phyloP scores from a whole-genome alignment of 2,888 invertebrate genomes.

The Drosophila algonquin region DNA sequence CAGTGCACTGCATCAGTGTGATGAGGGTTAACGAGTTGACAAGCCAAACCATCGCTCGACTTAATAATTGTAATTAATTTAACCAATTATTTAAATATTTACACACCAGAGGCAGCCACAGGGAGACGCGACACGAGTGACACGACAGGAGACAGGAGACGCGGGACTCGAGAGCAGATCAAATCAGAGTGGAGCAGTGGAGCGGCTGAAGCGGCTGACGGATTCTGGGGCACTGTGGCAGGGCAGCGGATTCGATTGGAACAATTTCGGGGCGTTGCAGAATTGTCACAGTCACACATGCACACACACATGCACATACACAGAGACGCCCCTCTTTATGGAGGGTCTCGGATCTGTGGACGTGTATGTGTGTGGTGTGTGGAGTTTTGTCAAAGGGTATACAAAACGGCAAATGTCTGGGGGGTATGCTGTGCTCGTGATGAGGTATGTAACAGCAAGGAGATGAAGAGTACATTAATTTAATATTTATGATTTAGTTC shows the following conservation, averaged over 20 bases:
- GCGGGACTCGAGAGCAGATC: background rate
- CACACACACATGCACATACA: slow-evolving; percentile 12
- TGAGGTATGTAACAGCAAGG: too few relatives aligned
- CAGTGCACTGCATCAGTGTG: background rate
- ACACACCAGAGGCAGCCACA: slow-evolving; percentile 10
- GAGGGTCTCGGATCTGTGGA: slow-evolving; percentile 18
- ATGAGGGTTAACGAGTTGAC: slow-evolving; percentile 40
- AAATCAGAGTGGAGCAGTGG: slow-evolving; percentile 21
- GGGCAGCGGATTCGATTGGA: slow-evolving; percentile 36
- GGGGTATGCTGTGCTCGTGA: background rate
- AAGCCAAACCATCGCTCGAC: slow-evolving; percentile 26
- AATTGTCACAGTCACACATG: slow-evolving; percentile 36
- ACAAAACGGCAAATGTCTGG: background rate
- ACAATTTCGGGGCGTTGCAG: slow-evolving; percentile 72
- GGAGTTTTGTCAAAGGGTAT: background rate
- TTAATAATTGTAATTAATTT: slow-evolving; percentile 46
- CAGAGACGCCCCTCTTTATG: slow-evolving; percentile 61
- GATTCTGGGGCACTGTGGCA: slow-evolving; percentile 53
- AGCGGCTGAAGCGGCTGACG: slow-evolving; percentile 31
- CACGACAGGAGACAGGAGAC: background rate
- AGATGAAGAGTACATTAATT: too few relatives aligned
- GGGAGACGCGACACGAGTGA: background rate
- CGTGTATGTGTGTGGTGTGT: too few relatives aligned
- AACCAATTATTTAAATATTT: slow-evolving; percentile 34
- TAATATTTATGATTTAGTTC: too few relatives aligned